Evolutionary conservation across 2,888 invertebrate genomes (phyloP), one percentile per base, ranked within the genome.

Genomic region (Stegophylla sp.): DNA sequence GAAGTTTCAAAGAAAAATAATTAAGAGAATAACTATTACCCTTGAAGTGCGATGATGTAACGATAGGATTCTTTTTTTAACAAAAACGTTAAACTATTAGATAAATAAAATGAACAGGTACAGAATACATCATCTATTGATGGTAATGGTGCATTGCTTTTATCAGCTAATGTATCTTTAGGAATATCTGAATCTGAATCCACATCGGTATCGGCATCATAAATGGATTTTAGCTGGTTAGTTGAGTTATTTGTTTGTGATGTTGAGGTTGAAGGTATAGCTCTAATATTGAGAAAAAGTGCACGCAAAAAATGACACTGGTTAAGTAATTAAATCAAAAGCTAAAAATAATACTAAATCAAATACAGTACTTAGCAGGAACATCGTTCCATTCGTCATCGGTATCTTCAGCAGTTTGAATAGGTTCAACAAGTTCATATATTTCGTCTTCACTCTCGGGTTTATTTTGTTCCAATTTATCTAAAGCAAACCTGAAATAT

Each of bases 361-460:
- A 64, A 45, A 5, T 28, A 63, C 4, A 48, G 7, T 45, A 71
- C 79, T 23, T 69, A 10, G 10, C 5, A 77, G 63, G 4, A 61
- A 17, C 13, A 17, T 1, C 28, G 12, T 59, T 48, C 79, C 79
- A 79, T 61, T 71, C 69, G 28, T 82, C 63, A 53, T 83, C 82
- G 77, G 82, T 59, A 83, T 83, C 41, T 9, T 43, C 82, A 59
- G 83, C 82, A 59, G 84, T 82, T 48, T 85, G 83, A 17, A 85
- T 84, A 76, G 86, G 85, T 82, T 88, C 89, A 17, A 85, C 84
- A 73, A 85, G 85, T 82, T 88, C 89, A 83, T 85, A 86, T 82
- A 89, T 87, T 85, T 89, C 89, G 51, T 89, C 89, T 84, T 89
- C 89, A 85, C 89, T 89, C 83, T 89, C 89, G 28, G 87, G 85